Percentiles rank a stretch among this genome's conserved stretches.
These are phyloP conservation scores for Geotrupes spiniger DNA, from an alignment of 2,888 invertebrate species.

Conservation along the genomic window DNA sequence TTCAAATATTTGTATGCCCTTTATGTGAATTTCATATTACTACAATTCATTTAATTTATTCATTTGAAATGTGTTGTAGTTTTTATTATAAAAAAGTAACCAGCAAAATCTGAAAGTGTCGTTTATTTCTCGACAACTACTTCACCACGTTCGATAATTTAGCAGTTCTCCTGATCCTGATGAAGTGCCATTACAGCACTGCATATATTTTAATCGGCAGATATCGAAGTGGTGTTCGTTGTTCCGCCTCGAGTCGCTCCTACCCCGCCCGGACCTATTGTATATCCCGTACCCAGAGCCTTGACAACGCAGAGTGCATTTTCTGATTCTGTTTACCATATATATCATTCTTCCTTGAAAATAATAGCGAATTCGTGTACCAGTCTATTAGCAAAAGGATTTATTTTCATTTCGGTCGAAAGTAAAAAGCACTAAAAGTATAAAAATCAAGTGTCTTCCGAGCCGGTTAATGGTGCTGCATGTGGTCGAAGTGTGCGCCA, in stretches of 20 bases:
- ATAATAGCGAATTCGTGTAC: slow-evolving; percentile 57
- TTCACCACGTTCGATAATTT: not conserved
- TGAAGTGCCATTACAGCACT: slow-evolving; percentile 32
- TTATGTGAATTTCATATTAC: no score
- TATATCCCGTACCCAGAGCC: slow-evolving; percentile 31
- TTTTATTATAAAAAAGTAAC: no score
- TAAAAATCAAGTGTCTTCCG: slow-evolving; percentile 37
- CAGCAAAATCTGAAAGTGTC: no score
- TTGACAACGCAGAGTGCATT: slow-evolving; percentile 46
- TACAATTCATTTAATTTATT: no score
- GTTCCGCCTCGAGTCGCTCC: slow-evolving; percentile 32
- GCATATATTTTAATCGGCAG: slow-evolving; percentile 41
- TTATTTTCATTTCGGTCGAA: slow-evolving; percentile 53
- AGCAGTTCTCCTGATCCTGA: slow-evolving; percentile 21
- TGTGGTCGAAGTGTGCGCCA: slow-evolving; percentile 11
- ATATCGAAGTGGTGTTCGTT: slow-evolving; percentile 40
- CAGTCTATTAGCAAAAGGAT: slow-evolving; percentile 57
- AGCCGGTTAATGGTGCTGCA: slow-evolving; percentile 31
- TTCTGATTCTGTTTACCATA: slow-evolving; percentile 52
- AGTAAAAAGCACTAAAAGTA: slow-evolving; percentile 34
- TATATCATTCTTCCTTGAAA: slow-evolving; percentile 54
- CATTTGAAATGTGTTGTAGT: no score
- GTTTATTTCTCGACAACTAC: not conserved
- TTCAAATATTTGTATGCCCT: no score
- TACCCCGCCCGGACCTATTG: slow-evolving; percentile 16